Evolutionary conservation across 2,797 vertebrate species (phyloP).

Genomic region (Otolemur crassicaudatus): DNA sequence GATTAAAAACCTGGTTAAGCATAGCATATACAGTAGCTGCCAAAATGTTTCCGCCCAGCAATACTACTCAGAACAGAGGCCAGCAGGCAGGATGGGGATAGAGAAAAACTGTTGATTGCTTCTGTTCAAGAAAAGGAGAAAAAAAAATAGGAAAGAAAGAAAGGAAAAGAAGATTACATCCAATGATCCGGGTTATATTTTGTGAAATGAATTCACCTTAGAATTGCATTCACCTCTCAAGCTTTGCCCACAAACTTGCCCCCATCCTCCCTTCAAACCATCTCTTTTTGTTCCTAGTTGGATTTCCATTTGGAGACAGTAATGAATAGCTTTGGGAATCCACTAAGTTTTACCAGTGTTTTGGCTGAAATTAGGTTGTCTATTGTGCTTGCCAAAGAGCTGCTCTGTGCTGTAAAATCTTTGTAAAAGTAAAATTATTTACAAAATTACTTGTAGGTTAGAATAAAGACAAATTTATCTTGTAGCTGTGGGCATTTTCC

Average conservation of each 20-base stretch:
- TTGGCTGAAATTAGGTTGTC: constrained; percentile 2
- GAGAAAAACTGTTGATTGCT: not conserved
- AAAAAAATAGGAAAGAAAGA: too few species aligned
- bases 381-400: not conserved
- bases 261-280: not conserved
- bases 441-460: not conserved
- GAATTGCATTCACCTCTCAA: not conserved
- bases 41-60: constrained; percentile 23
- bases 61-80: not conserved
- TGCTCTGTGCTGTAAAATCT: not conserved
- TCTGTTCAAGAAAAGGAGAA: not conserved
- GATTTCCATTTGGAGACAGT: not conserved
- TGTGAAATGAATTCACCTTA: not conserved
- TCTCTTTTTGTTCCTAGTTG: not conserved
- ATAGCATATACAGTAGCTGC: not conserved
- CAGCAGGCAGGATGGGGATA: not conserved
- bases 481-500: not conserved
- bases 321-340: not conserved
- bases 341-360: not conserved
- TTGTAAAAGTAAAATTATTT: not conserved
- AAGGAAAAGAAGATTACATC: not conserved
- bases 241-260: not conserved
- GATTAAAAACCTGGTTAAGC: constrained; percentile 73
- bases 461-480: constrained; percentile 5
- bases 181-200: not conserved